A percentile compares a stretch with the other conserved stretches of the same genome.
phyloP scores from a whole-genome alignment of 2,113 vertebrate species.

The Oceanites oceanicus region DNA sequence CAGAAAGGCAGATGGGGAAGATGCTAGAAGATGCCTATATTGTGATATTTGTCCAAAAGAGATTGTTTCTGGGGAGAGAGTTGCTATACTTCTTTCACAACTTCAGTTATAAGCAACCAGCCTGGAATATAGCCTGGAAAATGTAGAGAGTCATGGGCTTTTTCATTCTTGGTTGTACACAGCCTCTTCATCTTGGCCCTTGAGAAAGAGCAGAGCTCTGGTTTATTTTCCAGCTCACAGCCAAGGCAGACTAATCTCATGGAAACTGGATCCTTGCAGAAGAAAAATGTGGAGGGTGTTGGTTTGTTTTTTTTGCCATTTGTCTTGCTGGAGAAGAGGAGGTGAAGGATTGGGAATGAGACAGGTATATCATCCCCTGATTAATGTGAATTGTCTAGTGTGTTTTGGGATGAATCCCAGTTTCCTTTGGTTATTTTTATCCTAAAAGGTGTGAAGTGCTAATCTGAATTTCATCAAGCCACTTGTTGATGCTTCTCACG shows the following conservation, averaged over 20 bases:
- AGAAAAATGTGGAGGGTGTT: not conserved
- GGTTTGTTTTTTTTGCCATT: constrained; percentile 8
- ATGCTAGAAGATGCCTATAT: not conserved
- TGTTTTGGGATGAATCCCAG: not conserved
- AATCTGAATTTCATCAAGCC: not conserved
- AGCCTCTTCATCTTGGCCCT: not conserved
- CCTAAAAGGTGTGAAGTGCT: not conserved
- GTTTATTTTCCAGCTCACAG: not conserved
- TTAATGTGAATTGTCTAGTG: not conserved
- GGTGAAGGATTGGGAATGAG: not conserved
- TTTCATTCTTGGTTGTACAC: not conserved
- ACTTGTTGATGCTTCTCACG: not conserved
- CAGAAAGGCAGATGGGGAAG: not conserved
- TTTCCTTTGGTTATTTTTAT: constrained; percentile 16
- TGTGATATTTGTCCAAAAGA: not conserved
- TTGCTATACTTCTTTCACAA: not conserved
- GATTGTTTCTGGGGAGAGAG: not conserved
- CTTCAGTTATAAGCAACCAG: not conserved
- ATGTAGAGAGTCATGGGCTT: not conserved
- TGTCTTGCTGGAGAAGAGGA: not conserved
- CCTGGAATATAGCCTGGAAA: constrained; percentile 6
- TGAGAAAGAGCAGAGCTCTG: not conserved
- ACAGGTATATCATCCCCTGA: not conserved
- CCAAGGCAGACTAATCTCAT: not conserved
- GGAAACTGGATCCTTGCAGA: not conserved